These are phyloP conservation scores for Sarcophaga rosellei DNA, from an alignment of 2,888 invertebrate species.

Conservation along the genomic window DNA sequence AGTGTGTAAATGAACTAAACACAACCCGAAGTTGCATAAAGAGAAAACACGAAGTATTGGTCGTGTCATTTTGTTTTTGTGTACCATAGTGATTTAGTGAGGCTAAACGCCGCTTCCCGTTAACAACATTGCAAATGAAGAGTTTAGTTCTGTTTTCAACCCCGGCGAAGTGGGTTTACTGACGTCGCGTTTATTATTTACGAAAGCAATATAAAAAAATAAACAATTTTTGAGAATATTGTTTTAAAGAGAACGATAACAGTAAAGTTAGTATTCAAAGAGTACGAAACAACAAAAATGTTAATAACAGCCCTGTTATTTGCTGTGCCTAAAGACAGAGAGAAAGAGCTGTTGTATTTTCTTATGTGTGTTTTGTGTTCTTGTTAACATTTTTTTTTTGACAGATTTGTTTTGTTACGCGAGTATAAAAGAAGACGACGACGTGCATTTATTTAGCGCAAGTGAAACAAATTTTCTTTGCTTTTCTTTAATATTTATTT, in stretches of 20 bases:
- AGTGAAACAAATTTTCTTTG: conserved; percentile 60
- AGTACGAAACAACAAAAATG: conserved; percentile 29
- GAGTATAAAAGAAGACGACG: conserved; percentile 56
- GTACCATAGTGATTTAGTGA: conserved; percentile 51
- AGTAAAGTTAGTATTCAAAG: conserved; percentile 53
- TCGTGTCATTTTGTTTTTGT: conserved; percentile 47
- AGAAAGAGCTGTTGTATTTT: conserved; percentile 46
- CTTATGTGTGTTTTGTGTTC: conserved; percentile 56
- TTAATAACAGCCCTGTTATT: conserved; percentile 38
- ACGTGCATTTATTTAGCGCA: conserved; percentile 63
- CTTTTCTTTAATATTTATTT: conserved; percentile 31
- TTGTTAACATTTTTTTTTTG: conserved; percentile 52
- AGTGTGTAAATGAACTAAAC: conserved; percentile 50
- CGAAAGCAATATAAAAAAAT: conserved; percentile 55
- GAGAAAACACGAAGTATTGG: conserved; percentile 62
- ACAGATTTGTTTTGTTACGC: conserved; percentile 65
- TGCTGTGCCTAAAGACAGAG: conserved; percentile 13
- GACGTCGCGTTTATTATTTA: conserved; percentile 63
- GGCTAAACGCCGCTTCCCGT: conserved; percentile 63
- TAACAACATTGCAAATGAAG: conserved; percentile 68
- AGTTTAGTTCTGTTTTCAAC: conserved; percentile 73
- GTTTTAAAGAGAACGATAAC: conserved; percentile 38
- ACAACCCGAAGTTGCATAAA: conserved; percentile 57
- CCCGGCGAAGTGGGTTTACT: conserved; percentile 70
- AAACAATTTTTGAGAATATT: conserved; percentile 57